Evolutionary conservation across 2,888 invertebrate genomes (phyloP).

Genomic region (Stictocephala bisonia): DNA sequence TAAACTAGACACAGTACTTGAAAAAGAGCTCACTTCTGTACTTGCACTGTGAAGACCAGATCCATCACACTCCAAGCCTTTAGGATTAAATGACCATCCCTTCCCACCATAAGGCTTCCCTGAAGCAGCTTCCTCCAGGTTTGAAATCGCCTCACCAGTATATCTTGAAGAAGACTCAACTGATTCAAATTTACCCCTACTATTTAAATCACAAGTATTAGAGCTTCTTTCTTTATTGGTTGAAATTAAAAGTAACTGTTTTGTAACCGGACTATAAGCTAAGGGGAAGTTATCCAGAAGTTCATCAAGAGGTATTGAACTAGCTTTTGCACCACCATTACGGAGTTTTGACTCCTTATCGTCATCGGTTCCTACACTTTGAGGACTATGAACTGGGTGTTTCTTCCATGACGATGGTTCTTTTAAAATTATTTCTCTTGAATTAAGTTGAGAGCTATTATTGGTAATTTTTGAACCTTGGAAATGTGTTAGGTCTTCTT

Average conservation of each 20-base stretch:
- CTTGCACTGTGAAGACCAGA: conserved; percentile 66
- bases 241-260: conserved; percentile 70
- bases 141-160: conserved; percentile 68
- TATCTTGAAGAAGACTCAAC: conserved; percentile 68
- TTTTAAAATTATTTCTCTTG: too few relatives aligned
- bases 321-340: conserved; percentile 44
- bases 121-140: conserved; percentile 52
- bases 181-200: conserved; percentile 69
- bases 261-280: conserved; percentile 80
- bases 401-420: too few relatives aligned
- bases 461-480: too few relatives aligned
- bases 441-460: too few relatives aligned
- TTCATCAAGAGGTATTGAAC: conserved; percentile 71
- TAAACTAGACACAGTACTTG: conserved; percentile 76
- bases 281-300: conserved; percentile 79
- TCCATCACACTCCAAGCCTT: conserved; percentile 64
- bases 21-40: conserved; percentile 73
- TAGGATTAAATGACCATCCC: conserved; percentile 53
- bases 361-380: too few relatives aligned
- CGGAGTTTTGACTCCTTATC: too few relatives aligned
- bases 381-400: too few relatives aligned
- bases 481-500: too few relatives aligned
- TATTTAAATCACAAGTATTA: conserved; percentile 66
- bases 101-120: neutral
- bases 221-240: conserved; percentile 16